Base-by-base conservation (phyloP, 92 coral and sea anemone genomes). In the Phymanthus crucifer region DNA sequence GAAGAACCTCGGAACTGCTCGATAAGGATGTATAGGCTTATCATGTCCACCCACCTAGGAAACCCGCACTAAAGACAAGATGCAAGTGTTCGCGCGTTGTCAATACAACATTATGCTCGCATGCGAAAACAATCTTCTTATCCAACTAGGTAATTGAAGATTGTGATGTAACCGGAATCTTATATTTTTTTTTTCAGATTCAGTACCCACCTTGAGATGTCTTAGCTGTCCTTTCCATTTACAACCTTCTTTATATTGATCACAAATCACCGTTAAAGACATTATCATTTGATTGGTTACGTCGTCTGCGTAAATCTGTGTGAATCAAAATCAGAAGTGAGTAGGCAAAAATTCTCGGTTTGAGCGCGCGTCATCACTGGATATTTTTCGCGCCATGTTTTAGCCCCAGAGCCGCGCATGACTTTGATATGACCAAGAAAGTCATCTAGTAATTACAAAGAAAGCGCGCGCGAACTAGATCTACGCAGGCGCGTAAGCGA, bases 151-250 rank as follows among this genome's bases (percentile, higher is more conserved):
- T 1, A 24, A 61, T 23, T 61, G 32, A 8, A n/a, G 27, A 50
- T 50, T 16, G 23, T n/a, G 58, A 50, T 2, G 19, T 17, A 17
- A 50, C 58, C 4, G 26, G 58, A 50, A 50, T 17, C 16, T 21
- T 21, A 10, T 58, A 10, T 0, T 58, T 58, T n/a, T 29, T 61
- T 24, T 27, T 12, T 12, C 3, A 2, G 35, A 9, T 34, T 34
- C 8, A 69, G n/a, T 14, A 77, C 81, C 31, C 79, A 96, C 99
- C 98, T 96, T 92, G 2, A 93, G 98, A 33, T 91, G 93, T 34
- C 86, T 89, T 29, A 93, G 83, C 52, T 86, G 98, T 7, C 98
- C 99, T 61, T 93, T 96, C 99, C 99, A 96, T 78, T 96, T 96
- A 74, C 99, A 96, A n/a, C 99, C 99, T 40, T 88, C 89, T 35